Evolutionary conservation across 2,113 vertebrate species (phyloP).

Genomic region (Hypomesus transpacificus): DNA sequence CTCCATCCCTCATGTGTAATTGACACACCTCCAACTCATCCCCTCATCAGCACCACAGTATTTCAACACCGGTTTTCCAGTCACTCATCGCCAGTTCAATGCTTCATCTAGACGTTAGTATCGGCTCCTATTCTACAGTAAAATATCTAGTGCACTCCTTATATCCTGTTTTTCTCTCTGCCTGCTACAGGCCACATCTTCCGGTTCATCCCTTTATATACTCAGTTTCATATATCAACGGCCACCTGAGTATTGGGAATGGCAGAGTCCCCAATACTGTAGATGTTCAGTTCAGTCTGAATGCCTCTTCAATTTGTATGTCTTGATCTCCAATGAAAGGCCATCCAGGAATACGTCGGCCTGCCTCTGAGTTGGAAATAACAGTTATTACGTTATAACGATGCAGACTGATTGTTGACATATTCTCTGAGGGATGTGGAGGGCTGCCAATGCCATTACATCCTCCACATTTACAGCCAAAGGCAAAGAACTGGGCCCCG

Average conservation of each 20-base stretch:
- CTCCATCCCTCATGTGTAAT: no score
- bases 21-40: no score
- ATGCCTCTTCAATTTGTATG: slow-evolving; percentile 1
- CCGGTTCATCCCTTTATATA: not conserved
- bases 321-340: not conserved
- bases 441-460: slow-evolving; percentile 1
- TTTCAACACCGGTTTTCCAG: no score
- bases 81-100: no score
- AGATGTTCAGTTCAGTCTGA: slow-evolving; percentile 4
- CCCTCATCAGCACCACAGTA: no score
- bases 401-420: slow-evolving; percentile 19
- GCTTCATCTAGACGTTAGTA: no score
- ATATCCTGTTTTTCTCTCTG: no score
- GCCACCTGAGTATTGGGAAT: not conserved
- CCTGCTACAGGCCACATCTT: no score
- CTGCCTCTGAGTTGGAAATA: slow-evolving; percentile 18
- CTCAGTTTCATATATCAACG: slow-evolving; percentile 19
- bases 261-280: not conserved
- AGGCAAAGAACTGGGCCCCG: not conserved
- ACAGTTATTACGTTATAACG: slow-evolving; percentile 7
- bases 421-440: slow-evolving; percentile 17
- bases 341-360: slow-evolving; percentile 10
- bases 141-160: no score
- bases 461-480: slow-evolving; percentile 11
- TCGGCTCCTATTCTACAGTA: no score